Evolutionary conservation across 2,797 vertebrate species (phyloP).

Genomic region (Acrossocheilus wenchowensis): DNA sequence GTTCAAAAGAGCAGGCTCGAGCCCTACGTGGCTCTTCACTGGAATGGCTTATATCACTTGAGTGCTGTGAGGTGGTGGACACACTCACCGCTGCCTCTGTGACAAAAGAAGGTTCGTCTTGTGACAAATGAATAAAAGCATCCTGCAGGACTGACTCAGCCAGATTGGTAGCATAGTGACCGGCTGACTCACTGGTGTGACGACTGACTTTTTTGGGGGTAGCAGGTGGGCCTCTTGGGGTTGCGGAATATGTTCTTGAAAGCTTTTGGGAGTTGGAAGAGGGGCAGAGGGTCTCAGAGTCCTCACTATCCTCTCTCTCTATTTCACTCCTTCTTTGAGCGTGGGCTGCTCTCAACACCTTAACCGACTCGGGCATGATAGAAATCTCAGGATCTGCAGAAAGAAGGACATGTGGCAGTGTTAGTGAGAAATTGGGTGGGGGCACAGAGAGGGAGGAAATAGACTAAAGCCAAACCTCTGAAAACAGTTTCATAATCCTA

Average conservation of each 20-base stretch:
- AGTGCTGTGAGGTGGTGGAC: slow-evolving; percentile 67
- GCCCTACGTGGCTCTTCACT: slow-evolving; percentile 70
- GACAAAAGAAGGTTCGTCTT: slow-evolving; percentile 82
- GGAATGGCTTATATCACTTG: slow-evolving; percentile 65
- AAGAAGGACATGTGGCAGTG: slow-evolving; percentile 58
- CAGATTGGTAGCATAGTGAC: slow-evolving; percentile 92
- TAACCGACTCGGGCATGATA: slow-evolving; percentile 70
- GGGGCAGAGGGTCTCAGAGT: slow-evolving; percentile 64
- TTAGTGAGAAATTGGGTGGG: not conserved
- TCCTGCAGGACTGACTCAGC: slow-evolving; percentile 96
- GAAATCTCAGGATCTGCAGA: slow-evolving; percentile 81
- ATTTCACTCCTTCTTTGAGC: slow-evolving; percentile 71
- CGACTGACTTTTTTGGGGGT: slow-evolving; percentile 53
- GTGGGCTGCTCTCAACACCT: slow-evolving; percentile 72
- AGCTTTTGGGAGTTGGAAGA: slow-evolving; percentile 62
- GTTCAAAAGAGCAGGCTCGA: slow-evolving; percentile 86
- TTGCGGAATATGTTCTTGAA: slow-evolving; percentile 21
- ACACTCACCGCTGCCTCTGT: slow-evolving; percentile 83
- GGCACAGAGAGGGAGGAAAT: slow-evolving; percentile 17
- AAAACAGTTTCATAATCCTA: not conserved
- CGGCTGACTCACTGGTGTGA: slow-evolving; percentile 80
- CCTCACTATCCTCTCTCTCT: slow-evolving; percentile 69
- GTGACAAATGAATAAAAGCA: slow-evolving; percentile 93
- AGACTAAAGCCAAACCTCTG: not conserved
- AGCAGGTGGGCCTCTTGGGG: slow-evolving; percentile 28